Base-by-base conservation (phyloP, 2,797 vertebrate species). In the Pangasius macronema region DNA sequence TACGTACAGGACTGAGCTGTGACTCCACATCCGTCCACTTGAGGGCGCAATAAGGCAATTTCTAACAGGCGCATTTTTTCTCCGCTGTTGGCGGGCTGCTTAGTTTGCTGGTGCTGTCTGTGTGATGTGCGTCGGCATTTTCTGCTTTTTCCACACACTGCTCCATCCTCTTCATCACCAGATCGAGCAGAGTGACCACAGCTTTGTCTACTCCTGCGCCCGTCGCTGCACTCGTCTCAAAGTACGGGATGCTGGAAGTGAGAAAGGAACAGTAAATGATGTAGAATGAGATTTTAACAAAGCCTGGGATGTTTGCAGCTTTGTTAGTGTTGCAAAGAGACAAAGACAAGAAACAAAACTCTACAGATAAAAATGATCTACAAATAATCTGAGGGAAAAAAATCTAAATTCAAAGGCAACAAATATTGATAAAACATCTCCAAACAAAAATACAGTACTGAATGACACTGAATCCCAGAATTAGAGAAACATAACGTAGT, bases 101-200 rank as follows among this genome's bases (percentile, higher is more conserved):
- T 0, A 98, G 95, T 90, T 97, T 98, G 2, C 96, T 95, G 27
- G 96, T 93, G 76, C 93, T 96, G 39, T 96, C 96, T 0, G 96
- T 96, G 0, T 97, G 97, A 90, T 95, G 93, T 0, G 96, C 73
- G 5, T 98, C 96, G 0, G 94, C 91, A 0, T 95, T 86, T 1
- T 86, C 93, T 0, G 96, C 96, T 92, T 97, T 98, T 92, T 98
- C 98, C 24, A 98, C 97, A 5, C 97, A 99, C 92, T 98, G 97
- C 91, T 99, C 98, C 98, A 99, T 99, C 81, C 98, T 95, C 93
- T 98, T 98, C 98, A 99, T 99, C 87, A 99, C 97, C 95, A 99
- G 97, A 94, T 99, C 98, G 94, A 99, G 92, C 84, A 99, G 96
- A 0, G 94, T 97, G 83, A 97, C 95, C 91, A 99, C 97, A 0